Conservation (phyloP, 2,888 invertebrate species). For the Homarus gammarus region DNA sequence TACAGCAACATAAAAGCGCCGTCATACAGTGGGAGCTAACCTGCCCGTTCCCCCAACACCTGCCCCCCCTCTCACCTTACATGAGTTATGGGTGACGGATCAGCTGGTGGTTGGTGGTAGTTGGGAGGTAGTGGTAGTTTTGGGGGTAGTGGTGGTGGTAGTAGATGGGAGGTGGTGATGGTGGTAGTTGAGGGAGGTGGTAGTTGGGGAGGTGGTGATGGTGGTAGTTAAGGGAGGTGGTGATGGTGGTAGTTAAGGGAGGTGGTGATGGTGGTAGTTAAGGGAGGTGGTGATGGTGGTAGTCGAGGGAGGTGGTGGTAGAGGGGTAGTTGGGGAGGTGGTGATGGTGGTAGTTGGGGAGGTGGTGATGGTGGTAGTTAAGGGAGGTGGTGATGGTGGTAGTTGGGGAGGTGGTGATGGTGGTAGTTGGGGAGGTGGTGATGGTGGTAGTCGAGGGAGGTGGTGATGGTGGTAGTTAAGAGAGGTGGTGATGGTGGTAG, state of each 20-base stretch:
- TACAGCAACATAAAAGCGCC: slow-evolving; percentile 7
- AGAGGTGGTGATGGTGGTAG: not conserved
- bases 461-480: slow-evolving; percentile 13
- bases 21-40: slow-evolving; percentile 15
- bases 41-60: not conserved
- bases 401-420: not conserved
- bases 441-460: not conserved
- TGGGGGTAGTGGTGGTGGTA: not conserved
- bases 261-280: not conserved
- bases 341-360: too few relatives aligned
- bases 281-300: not conserved
- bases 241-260: not conserved
- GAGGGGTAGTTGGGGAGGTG: not conserved
- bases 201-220: not conserved
- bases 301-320: not conserved
- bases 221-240: not conserved
- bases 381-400: not conserved
- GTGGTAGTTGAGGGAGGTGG: not conserved
- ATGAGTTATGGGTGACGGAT: not conserved
- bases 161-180: too few relatives aligned
- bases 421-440: not conserved
- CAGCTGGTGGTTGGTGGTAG: slow-evolving; percentile 1
- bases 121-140: not conserved
- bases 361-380: not conserved
- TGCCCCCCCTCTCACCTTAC: not conserved